Evolutionary conservation across 2,888 invertebrate species (phyloP).

Genomic region (Oxystoma pomonae): DNA sequence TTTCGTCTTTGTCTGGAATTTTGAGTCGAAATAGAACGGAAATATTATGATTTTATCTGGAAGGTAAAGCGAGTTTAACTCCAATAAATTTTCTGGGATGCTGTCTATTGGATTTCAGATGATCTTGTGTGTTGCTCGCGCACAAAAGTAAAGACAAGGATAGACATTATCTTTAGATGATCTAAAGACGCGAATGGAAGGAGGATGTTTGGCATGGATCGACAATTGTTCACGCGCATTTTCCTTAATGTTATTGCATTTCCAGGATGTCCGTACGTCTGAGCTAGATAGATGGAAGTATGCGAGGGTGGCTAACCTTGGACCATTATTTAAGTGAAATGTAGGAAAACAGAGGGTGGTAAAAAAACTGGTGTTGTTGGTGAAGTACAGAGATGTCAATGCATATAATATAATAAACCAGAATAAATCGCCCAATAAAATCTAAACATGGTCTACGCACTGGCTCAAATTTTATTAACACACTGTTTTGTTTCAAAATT

Average conservation of each 20-base stretch:
- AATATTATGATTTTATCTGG: too few species aligned
- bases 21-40: too few species aligned
- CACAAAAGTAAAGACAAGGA: not conserved
- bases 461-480: too few species aligned
- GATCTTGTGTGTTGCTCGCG: not conserved
- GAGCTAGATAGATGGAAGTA: not conserved
- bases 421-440: too few species aligned
- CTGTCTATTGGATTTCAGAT: not conserved
- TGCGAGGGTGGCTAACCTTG: not conserved
- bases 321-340: not conserved
- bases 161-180: not conserved
- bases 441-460: too few species aligned
- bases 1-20: too few species aligned
- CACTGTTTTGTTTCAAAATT: too few species aligned
- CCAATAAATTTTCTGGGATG: not conserved
- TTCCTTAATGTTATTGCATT: constrained; percentile 25
- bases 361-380: too few species aligned
- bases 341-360: too few species aligned
- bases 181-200: not conserved
- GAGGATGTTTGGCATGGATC: constrained; percentile 15
- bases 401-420: too few species aligned
- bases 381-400: too few species aligned
- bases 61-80: not conserved
- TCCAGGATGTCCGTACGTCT: not conserved
- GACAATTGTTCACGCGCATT: constrained; percentile 24